Percentiles rank a stretch among this genome's conserved stretches.
Conservation (phyloP, 2,113 vertebrate species). For the Empidonax traillii region DNA sequence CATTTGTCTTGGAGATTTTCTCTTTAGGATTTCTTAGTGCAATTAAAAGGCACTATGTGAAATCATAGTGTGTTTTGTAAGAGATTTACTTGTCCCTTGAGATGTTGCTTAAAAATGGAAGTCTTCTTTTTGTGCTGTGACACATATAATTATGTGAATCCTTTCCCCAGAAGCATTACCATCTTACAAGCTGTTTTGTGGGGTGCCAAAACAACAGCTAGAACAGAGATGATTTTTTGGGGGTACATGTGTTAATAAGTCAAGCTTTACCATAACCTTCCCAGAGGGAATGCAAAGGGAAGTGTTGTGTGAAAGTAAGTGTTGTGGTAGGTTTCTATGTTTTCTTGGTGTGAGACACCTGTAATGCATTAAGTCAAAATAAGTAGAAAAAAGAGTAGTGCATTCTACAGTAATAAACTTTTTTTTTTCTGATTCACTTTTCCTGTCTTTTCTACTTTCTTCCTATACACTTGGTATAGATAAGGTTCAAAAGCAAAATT, state of each 20-base stretch:
- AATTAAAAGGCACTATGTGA: background rate
- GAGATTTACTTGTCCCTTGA: background rate
- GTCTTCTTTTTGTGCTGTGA: background rate
- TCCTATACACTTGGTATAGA: background rate
- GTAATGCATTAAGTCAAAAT: background rate
- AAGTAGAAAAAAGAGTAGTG: background rate
- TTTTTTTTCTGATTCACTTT: background rate
- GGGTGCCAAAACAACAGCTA: background rate
- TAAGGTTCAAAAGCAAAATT: background rate
- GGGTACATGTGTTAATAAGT: background rate
- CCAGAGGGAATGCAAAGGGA: background rate
- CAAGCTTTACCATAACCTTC: background rate
- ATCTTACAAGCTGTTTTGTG: background rate
- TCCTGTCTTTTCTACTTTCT: background rate
- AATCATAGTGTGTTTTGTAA: background rate
- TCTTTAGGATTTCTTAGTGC: background rate
- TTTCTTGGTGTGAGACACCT: background rate
- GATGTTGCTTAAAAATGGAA: background rate
- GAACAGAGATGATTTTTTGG: background rate
- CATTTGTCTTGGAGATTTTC: accelerated
- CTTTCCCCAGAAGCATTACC: background rate
- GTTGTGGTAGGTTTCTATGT: background rate
- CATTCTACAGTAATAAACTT: background rate
- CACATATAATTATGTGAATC: background rate
- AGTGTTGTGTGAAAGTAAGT: background rate